Base-by-base conservation (phyloP, 2,797 vertebrate genomes). In the Sciurus vulgaris region DNA sequence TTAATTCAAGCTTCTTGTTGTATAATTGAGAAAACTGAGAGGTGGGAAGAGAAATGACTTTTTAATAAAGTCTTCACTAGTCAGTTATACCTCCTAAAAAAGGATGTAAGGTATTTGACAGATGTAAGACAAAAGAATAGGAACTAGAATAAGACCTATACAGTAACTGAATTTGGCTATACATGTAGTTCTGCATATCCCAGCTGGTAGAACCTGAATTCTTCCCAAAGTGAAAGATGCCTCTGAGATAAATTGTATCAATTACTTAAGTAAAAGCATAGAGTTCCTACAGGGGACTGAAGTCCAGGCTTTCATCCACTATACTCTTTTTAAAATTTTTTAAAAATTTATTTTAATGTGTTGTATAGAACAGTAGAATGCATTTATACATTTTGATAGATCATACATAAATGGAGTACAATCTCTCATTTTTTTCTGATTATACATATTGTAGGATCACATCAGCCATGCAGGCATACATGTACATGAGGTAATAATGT, bases 1-100 rank as follows among this genome's bases (percentile, higher is more conserved):
- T 79, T 54, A 73, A 63, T 78, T 13, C 44, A 89, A 73, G 51
- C 13, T 38, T 82, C 88, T 94, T 20, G 85, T 82, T 88, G 73
- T 83, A 67, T 74, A 93, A 82, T 24, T 69, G 51, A 91, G 93
- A 86, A 59, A 79, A 74, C 7, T 38, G n/a, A 70, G 44, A 89
- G 10, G 3, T 44, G 2, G 28, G 2, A 87, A 82, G 33, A 70
- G 28, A 93, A 54, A 78, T 63, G 33, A 44, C 47, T 72, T 95
- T 91, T 44, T 82, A n/a, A n/a, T 76, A 33, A 17, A 77, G 22
- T 41, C 28, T 67, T 56, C 17, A 49, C 56, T 86, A 78, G n/a
- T 63, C 61, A 65, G 38, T 79, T 47, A 63, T 18, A 56, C 38
- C n/a, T 91, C 35, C 15, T 73, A 44, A 65, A 61, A 87, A 79